These are phyloP conservation scores for Hirundo rustica DNA, from an alignment of 2,797 vertebrate species.

Conservation along the genomic window DNA sequence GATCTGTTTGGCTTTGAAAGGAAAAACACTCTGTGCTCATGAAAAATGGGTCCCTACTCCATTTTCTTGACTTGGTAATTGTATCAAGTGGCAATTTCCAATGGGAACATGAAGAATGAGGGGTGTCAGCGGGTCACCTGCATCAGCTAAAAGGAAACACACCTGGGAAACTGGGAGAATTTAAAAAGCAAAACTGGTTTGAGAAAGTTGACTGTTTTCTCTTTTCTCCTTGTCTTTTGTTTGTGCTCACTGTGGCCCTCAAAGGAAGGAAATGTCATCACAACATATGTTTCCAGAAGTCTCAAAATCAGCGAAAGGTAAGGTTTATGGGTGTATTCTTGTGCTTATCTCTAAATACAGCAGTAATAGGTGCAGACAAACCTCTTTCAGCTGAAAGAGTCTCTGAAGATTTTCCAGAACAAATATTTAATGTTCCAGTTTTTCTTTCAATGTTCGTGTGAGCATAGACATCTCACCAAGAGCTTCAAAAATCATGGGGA, in stretches of 20 bases:
- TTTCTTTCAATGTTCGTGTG: neutral
- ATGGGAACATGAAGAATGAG: neutral
- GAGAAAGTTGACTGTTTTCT: neutral
- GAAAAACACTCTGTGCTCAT: neutral
- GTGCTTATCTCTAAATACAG: neutral
- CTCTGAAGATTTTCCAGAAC: neutral
- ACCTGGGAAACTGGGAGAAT: neutral
- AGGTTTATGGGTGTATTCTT: neutral
- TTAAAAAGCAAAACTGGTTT: neutral
- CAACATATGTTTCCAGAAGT: rapidly evolving
- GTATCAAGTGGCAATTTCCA: neutral
- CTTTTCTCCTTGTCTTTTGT: neutral
- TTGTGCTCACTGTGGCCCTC: neutral
- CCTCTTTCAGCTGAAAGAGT: neutral
- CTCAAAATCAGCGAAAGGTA: neutral
- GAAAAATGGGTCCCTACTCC: neutral
- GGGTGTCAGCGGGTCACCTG: neutral
- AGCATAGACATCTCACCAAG: neutral
- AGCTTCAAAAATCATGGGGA: neutral
- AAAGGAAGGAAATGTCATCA: neutral
- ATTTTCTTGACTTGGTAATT: neutral
- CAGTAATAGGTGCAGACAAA: neutral
- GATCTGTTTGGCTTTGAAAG: neutral
- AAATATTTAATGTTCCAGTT: neutral
- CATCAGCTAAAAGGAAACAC: neutral